Base-by-base conservation (phyloP, 2,113 vertebrate species). In the Limanda limanda region DNA sequence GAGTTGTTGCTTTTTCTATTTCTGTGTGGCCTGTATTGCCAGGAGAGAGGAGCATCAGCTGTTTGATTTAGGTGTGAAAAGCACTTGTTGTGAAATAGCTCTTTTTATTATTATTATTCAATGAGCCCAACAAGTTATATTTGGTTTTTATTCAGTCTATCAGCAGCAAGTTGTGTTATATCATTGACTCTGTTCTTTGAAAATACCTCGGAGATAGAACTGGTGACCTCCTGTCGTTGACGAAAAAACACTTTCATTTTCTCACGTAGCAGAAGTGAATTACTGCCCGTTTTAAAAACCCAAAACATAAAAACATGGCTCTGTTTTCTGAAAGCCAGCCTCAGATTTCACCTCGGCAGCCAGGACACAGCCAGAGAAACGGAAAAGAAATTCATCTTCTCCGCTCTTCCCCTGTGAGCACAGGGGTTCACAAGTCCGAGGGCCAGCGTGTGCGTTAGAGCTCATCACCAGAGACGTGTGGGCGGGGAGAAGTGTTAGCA, bases 271-370 rank as follows among this genome's bases (percentile, higher is more conserved):
- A 63, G 48, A 47, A 47, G 11, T 68, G 73, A 85, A 27, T 81
- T 59, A 48, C 5, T 48, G 14, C 14, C 45, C 45, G 40, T 12
- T 13, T 31, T 7, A 31, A 31, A 7, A 31, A 31, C 27, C 5
- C 5, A 31, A 31, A 31, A 7, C 27, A 31, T 31, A 31, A 31
- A 31, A 31, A 31, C 31, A 31, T 31, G 27, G 40, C 11, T 42
- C 40, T 42, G 40, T 42, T 42, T 42, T 42, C 40, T 42, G 40
- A 42, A 13, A 42, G 40, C 40, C 2, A 13, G 40, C 27, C 71
- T 88, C 76, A 71, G 3, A 81, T 88, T 78, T 87, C 77, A 89
- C 87, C 78, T 90, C 76, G 82, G 73, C 81, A 74, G 70, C 27
- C 35, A n/a, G 76, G 69, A 80, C 58, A 31, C 31, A 31, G 31